These are phyloP conservation scores for Nyctibius bracteatus DNA, from an alignment of 2,113 vertebrate species.

Conservation along the genomic window DNA sequence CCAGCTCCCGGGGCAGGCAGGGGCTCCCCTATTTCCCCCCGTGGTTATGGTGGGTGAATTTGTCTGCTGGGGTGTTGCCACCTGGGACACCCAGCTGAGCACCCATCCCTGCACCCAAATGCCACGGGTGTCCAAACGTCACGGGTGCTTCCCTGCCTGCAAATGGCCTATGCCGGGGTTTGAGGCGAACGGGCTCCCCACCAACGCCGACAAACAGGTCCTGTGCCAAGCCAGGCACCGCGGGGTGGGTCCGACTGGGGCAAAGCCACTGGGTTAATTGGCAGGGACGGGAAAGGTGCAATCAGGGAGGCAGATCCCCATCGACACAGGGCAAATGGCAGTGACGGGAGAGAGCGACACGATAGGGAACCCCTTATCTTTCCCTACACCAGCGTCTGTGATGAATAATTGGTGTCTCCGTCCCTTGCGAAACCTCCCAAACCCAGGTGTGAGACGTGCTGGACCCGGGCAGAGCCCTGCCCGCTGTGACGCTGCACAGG, in stretches of 20 bases:
- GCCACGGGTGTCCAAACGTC: neutral
- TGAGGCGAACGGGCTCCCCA: neutral
- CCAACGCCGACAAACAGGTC: neutral
- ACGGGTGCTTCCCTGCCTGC: neutral
- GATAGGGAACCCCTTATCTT: neutral
- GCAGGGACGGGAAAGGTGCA: neutral
- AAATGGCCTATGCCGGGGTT: fast-evolving
- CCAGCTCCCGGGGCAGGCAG: neutral
- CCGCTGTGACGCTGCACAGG: neutral
- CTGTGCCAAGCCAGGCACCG: neutral
- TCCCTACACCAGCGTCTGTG: neutral
- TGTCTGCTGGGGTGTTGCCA: neutral
- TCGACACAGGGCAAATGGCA: neutral
- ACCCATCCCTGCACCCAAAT: neutral
- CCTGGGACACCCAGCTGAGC: neutral
- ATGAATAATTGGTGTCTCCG: neutral
- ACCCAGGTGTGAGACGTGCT: fast-evolving
- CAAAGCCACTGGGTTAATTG: neutral
- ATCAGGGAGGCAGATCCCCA: neutral
- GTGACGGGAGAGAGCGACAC: fast-evolving
- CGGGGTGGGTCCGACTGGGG: neutral
- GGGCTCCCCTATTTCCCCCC: neutral
- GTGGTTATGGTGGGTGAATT: neutral
- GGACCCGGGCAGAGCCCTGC: neutral
- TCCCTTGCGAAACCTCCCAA: neutral